Percentiles rank a stretch among this genome's conserved stretches.
Evolutionary conservation across 2,888 invertebrate species (phyloP).

Genomic region (Argyresthia goedartella): DNA sequence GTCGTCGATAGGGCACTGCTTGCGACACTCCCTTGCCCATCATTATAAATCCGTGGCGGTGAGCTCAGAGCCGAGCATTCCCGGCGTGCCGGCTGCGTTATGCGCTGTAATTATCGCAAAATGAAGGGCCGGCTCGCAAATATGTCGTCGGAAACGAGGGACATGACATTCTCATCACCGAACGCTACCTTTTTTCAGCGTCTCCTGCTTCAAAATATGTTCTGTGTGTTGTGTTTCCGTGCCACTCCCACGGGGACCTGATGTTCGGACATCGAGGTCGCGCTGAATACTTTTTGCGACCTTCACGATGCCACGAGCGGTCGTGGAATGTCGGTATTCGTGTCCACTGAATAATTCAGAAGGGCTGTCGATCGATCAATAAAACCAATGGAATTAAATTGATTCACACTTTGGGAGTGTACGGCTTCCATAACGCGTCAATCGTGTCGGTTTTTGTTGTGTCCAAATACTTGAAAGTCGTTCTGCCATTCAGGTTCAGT

Average conservation of each 20-base stretch:
- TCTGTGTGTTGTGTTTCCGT: slow-evolving; percentile 19
- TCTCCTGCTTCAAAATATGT: slow-evolving; percentile 37
- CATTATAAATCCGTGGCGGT: slow-evolving; percentile 65
- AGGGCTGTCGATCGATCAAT: slow-evolving; percentile 66
- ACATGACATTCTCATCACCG: slow-evolving; percentile 71
- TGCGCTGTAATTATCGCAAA: slow-evolving; percentile 68
- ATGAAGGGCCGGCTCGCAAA: slow-evolving; percentile 63
- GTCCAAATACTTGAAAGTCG: slow-evolving; percentile 58
- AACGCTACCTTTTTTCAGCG: slow-evolving; percentile 51
- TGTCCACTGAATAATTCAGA: slow-evolving; percentile 65
- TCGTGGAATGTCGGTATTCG: slow-evolving; percentile 55
- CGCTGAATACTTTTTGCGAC: slow-evolving; percentile 34
- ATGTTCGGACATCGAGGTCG: slow-evolving; percentile 14
- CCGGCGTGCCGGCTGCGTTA: slow-evolving; percentile 56
- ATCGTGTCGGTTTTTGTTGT: slow-evolving; percentile 46
- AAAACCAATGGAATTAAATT: slow-evolving; percentile 64
- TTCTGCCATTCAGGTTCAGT: slow-evolving; percentile 49
- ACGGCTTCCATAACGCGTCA: slow-evolving; percentile 49
- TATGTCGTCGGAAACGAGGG: slow-evolving; percentile 66
- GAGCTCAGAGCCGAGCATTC: slow-evolving; percentile 62
- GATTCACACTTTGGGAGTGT: slow-evolving; percentile 65
- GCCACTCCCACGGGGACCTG: slow-evolving; percentile 49
- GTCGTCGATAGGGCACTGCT: slow-evolving; percentile 44
- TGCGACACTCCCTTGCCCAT: slow-evolving; percentile 49
- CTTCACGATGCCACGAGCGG: slow-evolving; percentile 40